These are phyloP conservation scores for Dasyurus viverrinus DNA, from an alignment of 2,113 vertebrate species.

Conservation along the genomic window DNA sequence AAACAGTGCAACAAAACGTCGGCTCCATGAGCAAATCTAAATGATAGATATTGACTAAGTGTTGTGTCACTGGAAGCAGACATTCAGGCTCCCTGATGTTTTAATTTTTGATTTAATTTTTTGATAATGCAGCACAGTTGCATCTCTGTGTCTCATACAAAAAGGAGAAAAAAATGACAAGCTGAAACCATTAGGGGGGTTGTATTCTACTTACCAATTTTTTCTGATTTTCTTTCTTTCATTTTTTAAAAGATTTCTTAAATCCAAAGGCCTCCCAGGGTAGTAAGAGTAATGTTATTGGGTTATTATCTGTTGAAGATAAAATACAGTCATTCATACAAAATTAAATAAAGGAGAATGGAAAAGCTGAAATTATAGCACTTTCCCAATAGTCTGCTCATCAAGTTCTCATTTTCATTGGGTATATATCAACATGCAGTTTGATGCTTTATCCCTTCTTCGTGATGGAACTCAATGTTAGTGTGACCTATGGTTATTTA, in stretches of 20 bases:
- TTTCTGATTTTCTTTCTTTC: not conserved
- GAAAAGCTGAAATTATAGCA: conserved; percentile 47
- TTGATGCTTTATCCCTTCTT: conserved; percentile 36
- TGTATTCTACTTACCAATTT: conserved; percentile 53
- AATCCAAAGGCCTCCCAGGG: conserved; percentile 56
- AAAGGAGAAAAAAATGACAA: conserved; percentile 69
- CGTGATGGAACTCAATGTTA: conserved; percentile 11
- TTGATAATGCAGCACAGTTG: conserved; percentile 80
- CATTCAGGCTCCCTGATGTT: conserved; percentile 83
- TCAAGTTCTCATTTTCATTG: conserved; percentile 31
- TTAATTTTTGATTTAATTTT: conserved; percentile 88
- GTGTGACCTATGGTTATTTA: conserved; percentile 26
- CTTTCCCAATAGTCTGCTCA: conserved; percentile 66
- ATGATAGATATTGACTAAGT: conserved; percentile 77
- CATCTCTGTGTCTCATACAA: conserved; percentile 74
- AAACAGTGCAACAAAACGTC: conserved; percentile 64
- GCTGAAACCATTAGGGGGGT: conserved; percentile 68
- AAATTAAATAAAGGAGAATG: conserved; percentile 69
- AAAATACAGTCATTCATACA: conserved; percentile 55
- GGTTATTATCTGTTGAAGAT: conserved; percentile 65
- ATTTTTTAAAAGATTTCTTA: conserved; percentile 57
- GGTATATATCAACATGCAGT: conserved; percentile 30
- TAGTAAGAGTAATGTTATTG: conserved; percentile 45
- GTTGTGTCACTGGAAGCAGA: conserved; percentile 81
- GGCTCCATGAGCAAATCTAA: conserved; percentile 70